phyloP scores from a whole-genome alignment of 1,140 invertebrate genomes.

The Gonioctena quinquepunctata region DNA sequence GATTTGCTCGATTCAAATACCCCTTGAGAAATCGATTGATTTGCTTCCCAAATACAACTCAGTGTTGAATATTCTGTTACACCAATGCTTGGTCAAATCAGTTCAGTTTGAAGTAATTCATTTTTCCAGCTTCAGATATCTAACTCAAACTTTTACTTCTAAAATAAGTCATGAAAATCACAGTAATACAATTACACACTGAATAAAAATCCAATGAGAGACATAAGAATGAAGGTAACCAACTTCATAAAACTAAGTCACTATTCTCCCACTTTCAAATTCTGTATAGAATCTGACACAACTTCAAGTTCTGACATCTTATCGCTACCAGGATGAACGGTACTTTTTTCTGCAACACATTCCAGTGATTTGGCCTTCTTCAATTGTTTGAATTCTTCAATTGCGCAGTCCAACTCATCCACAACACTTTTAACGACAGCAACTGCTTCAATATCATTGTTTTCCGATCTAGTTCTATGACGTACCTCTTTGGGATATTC shows the following conservation, averaged over 20 bases:
- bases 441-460: conserved; percentile 58
- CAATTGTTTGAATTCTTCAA: conserved; percentile 41
- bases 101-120: too few species aligned
- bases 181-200: background rate
- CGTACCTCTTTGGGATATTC: conserved; percentile 51
- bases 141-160: background rate
- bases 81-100: too few species aligned
- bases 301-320: conserved; percentile 44
- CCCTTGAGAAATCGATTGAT: too few species aligned
- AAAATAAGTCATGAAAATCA: background rate
- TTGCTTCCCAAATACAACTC: too few species aligned
- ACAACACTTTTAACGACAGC: conserved; percentile 40
- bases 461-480: conserved; percentile 63
- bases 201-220: background rate
- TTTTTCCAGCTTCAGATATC: too few species aligned
- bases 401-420: conserved; percentile 39
- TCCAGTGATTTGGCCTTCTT: conserved; percentile 52
- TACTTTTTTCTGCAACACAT: conserved; percentile 42
- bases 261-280: conserved; percentile 46
- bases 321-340: conserved; percentile 24
- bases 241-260: too few species aligned
- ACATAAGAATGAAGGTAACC: too few species aligned
- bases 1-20: too few species aligned
- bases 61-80: too few species aligned
- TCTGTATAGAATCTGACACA: conserved; percentile 49